A percentile compares a stretch with the other conserved stretches of the same genome.
phyloP scores from a whole-genome alignment of 2,888 invertebrate genomes.

The Drosophila villosipedis region DNA sequence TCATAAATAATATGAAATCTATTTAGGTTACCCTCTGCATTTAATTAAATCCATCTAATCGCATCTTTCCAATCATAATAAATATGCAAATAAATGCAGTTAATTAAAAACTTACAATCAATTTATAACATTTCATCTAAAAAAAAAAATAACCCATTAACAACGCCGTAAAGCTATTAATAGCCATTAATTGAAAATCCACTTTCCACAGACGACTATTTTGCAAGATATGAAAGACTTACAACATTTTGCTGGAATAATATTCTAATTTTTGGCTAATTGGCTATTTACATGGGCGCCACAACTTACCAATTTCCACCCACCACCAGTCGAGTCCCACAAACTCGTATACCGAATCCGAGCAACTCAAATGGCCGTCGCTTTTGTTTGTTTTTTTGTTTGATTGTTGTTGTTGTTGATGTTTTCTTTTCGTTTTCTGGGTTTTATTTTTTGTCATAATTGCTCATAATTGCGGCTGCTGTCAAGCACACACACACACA shows the following conservation, averaged over 20 bases:
- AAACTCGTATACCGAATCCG: slow-evolving; percentile 29
- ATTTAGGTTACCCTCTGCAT: background rate
- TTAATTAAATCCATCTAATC: background rate
- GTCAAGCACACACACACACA: slow-evolving; percentile 42
- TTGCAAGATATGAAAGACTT: background rate
- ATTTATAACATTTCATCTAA: background rate
- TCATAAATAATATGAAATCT: background rate
- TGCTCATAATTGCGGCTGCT: slow-evolving; percentile 78
- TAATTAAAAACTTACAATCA: background rate
- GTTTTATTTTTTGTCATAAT: slow-evolving; percentile 58
- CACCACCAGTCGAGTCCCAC: background rate
- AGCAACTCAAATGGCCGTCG: slow-evolving; percentile 57
- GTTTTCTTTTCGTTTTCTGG: slow-evolving; percentile 22
- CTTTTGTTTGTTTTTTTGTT: slow-evolving; percentile 54
- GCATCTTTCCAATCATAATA: background rate
- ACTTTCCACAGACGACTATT: background rate
- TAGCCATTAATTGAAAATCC: background rate
- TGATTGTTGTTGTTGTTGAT: slow-evolving; percentile 19
- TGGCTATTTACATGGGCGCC: slow-evolving; percentile 20
- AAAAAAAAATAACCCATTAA: background rate
- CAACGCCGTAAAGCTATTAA: background rate
- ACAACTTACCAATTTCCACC: background rate
- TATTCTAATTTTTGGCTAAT: background rate
- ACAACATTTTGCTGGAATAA: slow-evolving; percentile 2
- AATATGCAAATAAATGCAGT: background rate